Conservation (phyloP, 1,140 invertebrate species). For the Eumeta japonica region DNA sequence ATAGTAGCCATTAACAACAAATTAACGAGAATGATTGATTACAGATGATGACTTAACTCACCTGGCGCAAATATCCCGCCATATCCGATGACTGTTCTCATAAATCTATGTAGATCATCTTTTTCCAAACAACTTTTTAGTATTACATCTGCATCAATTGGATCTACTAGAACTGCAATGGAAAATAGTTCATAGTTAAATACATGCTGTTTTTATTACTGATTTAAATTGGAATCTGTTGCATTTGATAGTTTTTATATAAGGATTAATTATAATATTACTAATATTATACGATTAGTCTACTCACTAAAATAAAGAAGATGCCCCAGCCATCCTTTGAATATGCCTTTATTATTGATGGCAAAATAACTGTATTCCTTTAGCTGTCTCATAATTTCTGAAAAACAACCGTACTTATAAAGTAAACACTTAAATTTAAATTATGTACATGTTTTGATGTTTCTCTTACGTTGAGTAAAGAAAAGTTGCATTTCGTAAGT, state of each 20-base stretch:
- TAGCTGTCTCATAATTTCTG: constrained; percentile 21
- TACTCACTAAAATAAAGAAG: constrained; percentile 23
- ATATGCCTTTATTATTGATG: constrained; percentile 17
- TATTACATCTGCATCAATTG: constrained; percentile 31
- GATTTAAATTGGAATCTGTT: neutral
- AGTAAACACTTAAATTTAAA: constrained; percentile 5
- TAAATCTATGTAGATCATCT: constrained; percentile 33
- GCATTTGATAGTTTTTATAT: neutral
- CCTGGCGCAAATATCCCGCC: constrained; percentile 44
- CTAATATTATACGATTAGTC: neutral
- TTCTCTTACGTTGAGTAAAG: no score
- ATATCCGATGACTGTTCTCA: constrained; percentile 28
- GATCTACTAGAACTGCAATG: constrained; percentile 26
- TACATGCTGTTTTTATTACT: neutral
- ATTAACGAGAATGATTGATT: neutral
- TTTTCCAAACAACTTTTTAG: constrained; percentile 39
- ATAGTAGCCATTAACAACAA: constrained; percentile 1
- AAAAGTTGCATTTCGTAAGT: no score
- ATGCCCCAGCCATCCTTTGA: constrained; percentile 20
- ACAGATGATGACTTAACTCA: constrained; percentile 10
- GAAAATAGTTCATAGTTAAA: constrained; percentile 5
- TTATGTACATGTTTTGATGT: no score
- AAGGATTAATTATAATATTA: neutral
- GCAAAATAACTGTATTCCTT: constrained; percentile 18
- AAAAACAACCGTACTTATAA: no score